phyloP scores from a whole-genome alignment of 2,113 vertebrate genomes.

The Ctenodactylus gundi region DNA sequence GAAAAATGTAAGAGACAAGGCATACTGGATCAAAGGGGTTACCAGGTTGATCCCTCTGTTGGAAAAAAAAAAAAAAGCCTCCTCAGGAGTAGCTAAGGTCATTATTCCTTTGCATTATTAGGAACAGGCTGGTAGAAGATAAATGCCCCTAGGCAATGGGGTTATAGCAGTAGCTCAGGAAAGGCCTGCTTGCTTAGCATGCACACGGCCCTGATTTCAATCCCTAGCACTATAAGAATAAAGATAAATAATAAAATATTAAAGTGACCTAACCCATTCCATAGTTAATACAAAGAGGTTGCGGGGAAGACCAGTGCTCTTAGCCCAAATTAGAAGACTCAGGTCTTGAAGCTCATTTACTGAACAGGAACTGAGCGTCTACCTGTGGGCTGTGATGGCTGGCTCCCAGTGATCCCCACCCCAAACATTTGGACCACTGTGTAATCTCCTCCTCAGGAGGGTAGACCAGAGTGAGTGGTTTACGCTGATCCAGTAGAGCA shows the following conservation, averaged over 20 bases:
- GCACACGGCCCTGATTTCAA: not conserved
- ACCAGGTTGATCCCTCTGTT: not conserved
- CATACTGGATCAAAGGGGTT: not conserved
- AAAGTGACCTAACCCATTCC: not conserved
- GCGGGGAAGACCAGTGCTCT: not conserved
- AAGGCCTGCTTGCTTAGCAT: not conserved
- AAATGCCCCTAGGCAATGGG: too few species aligned
- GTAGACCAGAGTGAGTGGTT: not conserved
- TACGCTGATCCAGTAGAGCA: not conserved
- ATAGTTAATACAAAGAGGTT: not conserved
- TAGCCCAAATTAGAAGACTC: not conserved
- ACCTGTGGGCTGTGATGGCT: rapidly evolving
- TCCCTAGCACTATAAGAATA: not conserved
- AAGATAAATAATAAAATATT: not conserved
- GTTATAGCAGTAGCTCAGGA: too few species aligned
- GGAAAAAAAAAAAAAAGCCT: constrained; percentile 4
- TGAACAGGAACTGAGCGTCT: too few species aligned
- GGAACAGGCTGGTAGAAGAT: not conserved
- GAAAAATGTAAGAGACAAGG: not conserved
- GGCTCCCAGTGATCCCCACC: not conserved
- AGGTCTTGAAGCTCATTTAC: not conserved
- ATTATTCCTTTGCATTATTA: not conserved
- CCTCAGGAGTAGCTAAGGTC: not conserved
- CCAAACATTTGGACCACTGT: not conserved
- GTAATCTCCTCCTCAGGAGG: too few species aligned